Evolutionary conservation across 2,113 vertebrate species (phyloP), one percentile per base, ranked within the genome.

Genomic region (Cyprinodon variegatus): DNA sequence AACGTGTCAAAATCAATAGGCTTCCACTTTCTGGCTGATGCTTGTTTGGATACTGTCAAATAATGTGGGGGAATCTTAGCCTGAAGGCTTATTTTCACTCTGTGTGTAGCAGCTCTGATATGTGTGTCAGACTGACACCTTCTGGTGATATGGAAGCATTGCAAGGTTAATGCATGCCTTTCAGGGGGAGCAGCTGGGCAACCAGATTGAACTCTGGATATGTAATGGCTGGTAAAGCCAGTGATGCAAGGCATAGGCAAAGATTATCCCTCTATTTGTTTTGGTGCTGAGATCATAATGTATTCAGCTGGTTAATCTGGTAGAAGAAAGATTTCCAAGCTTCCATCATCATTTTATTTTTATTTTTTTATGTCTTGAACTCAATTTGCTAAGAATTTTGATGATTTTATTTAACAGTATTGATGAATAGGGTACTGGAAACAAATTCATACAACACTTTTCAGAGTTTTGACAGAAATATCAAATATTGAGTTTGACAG

Each of bases 81-180:
- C 64, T 66, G 11, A 53, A 68, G 81, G 82, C 59, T 38, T n/a
- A n/a, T n/a, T 66, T 79, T 61, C 20, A 74, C 77, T 81, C 67
- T 78, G 46, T 57, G 46, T 65, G 43, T 60, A 45, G 59, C 9
- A 3, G 63, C 61, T 57, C 43, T 66, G 68, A 71, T 66, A 59
- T 60, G 53, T 70, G 83, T 83, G 43, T 74, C 64, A 77, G 77
- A 48, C 72, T 93, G 91, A 88, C 93, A 79, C 77, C 89, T 91
- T 53, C 86, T 89, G 92, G 88, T 4, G 13, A 5, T 40, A 68
- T 37, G 29, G 1, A 13, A 1, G 36, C 1, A 88, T 66, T 91
- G 85, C 90, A 84, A 72, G 67, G 38, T 70, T 9, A 61, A 38
- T 20, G 36, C 22, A n/a, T 29, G n/a, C 17, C 20, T 66, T 66